Evolutionary conservation across 2,888 invertebrate genomes (phyloP).

Genomic region (Amphiduros pacificus): DNA sequence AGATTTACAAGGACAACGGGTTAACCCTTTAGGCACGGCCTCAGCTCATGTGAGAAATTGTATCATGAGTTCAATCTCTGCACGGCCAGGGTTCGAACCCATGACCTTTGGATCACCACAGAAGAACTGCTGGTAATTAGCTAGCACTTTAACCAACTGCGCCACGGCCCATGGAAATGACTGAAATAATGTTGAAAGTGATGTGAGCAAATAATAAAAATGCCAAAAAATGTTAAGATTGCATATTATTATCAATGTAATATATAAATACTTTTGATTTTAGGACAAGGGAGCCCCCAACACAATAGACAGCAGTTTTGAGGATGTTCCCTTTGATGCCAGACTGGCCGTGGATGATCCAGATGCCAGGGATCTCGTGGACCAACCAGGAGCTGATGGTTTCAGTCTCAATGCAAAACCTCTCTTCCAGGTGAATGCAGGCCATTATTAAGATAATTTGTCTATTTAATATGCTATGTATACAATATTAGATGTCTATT

Average conservation of each 20-base stretch:
- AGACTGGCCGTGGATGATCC: slow-evolving; percentile 48
- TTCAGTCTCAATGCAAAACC: slow-evolving; percentile 55
- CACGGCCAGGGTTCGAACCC: too few species aligned
- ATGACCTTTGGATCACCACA: too few species aligned
- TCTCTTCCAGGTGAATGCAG: slow-evolving; percentile 49
- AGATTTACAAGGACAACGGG: too few species aligned
- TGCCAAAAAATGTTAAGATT: not conserved
- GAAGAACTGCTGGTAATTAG: too few species aligned
- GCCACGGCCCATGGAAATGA: too few species aligned
- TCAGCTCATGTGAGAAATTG: too few species aligned
- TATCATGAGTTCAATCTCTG: too few species aligned
- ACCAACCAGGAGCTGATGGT: slow-evolving; percentile 52
- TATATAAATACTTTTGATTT: slow-evolving; percentile 4
- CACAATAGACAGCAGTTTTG: slow-evolving; percentile 42
- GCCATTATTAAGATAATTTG: not conserved
- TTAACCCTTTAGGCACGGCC: too few species aligned
- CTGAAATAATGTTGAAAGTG: too few species aligned
- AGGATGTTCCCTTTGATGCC: slow-evolving; percentile 53
- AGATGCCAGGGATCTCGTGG: slow-evolving; percentile 36
- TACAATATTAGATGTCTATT: not conserved
- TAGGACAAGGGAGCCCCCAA: slow-evolving; percentile 55
- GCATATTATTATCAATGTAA: not conserved
- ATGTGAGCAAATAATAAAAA: not conserved
- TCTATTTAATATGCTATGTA: not conserved
- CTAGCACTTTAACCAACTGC: too few species aligned